Percentiles rank a stretch among this genome's conserved stretches.
Conservation (phyloP, 2,888 invertebrate genomes). For the Melinaea marsaeus region DNA sequence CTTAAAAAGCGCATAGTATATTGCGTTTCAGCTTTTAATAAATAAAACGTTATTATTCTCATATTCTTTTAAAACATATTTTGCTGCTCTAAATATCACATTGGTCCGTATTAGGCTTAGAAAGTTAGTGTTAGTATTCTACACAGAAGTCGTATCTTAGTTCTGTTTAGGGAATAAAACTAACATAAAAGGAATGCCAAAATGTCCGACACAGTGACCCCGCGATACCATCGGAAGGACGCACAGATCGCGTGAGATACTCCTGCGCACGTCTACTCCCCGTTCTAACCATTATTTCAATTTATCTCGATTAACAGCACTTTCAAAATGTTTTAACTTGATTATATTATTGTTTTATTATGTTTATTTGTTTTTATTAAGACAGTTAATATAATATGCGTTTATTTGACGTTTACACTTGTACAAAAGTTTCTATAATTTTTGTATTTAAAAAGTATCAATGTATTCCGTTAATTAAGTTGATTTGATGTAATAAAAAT, state of each 20-base stretch:
- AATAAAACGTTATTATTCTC: too few species aligned
- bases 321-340: slow-evolving; percentile 16
- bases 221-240: slow-evolving; percentile 47
- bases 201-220: slow-evolving; percentile 65
- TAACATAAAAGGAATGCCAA: slow-evolving; percentile 40
- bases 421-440: too few species aligned
- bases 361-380: slow-evolving; percentile 15
- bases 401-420: too few species aligned
- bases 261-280: slow-evolving; percentile 56
- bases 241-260: slow-evolving; percentile 65
- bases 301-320: slow-evolving; percentile 35
- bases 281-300: slow-evolving; percentile 42
- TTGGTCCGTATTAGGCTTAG: not conserved
- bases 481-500: slow-evolving; percentile 27
- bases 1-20: too few species aligned
- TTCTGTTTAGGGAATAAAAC: slow-evolving; percentile 21
- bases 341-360: slow-evolving; percentile 11
- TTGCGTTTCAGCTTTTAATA: too few species aligned
- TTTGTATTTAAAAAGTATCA: slow-evolving; percentile 6
- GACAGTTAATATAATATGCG: too few species aligned
- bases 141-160: slow-evolving; percentile 19
- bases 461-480: slow-evolving; percentile 15
- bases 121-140: slow-evolving; percentile 11
- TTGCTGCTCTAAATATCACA: too few species aligned
- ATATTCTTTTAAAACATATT: too few species aligned